Base-by-base conservation (phyloP, 2,113 vertebrate species). In the Danionella cerebrum region DNA sequence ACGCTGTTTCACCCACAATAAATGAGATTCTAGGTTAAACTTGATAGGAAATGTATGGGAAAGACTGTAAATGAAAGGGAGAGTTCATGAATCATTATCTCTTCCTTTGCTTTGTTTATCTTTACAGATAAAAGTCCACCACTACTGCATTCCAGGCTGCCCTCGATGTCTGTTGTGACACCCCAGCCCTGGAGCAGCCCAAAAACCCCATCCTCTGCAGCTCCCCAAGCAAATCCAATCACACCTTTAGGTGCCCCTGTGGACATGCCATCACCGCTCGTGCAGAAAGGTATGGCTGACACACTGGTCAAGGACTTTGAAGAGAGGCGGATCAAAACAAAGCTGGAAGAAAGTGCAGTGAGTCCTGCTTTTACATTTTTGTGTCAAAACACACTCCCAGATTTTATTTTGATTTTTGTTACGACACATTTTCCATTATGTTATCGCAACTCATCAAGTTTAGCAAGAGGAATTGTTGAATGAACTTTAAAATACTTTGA, bases 261-360 rank as follows among this genome's bases (percentile, higher is more conserved):
- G 12, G 67, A 42, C 21, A 6, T 44, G 35, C 12, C 19, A 22
- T 42, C 57, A 9, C 21, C 18, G 25, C 8, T 22, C 0, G 13
- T 52, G 1, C 18, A 69, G 21, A 76, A 79, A 62, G 83, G 88
- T n/a, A 77, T 87, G 25, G 82, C 82, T 0, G 79, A 82, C 1
- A 86, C 79, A 0, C 77, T 85, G 63, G 71, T 87, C 67, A 79
- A 81, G 64, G 81, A 84, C 73, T 83, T 83, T 29, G 81, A 86
- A 38, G 84, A 84, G 16, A 72, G 76, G 48, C 73, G 59, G 16
- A 7, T 25, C 8, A 78, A 77, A 60, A 13, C 71, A 39, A 85
- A 75, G 71, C 62, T 83, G 71, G 84, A 88, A 1, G 88, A 88
- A 16, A 74, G 50, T 6, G 50, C 82, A 2, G 87, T 88, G 44